Conservation (phyloP, 2,888 invertebrate species). For the Ophioninae sp. region DNA sequence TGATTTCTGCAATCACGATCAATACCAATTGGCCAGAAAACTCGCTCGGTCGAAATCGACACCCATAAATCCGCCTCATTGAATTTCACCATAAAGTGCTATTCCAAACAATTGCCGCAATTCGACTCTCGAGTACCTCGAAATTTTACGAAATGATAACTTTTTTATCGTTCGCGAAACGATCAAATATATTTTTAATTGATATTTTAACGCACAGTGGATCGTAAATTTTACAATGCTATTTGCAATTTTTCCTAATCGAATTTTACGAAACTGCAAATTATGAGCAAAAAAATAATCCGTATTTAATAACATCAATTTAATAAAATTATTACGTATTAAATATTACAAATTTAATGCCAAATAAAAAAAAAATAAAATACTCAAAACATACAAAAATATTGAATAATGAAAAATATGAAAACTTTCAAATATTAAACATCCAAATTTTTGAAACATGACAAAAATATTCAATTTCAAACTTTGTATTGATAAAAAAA, state of each 20-base stretch:
- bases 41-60: neutral
- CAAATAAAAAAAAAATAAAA: too few species aligned
- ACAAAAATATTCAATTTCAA: too few species aligned
- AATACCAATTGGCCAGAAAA: constrained; percentile 5
- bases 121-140: neutral
- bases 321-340: too few species aligned
- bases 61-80: neutral
- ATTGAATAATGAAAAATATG: too few species aligned
- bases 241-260: neutral
- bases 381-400: too few species aligned
- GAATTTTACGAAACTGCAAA: neutral
- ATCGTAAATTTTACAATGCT: too few species aligned
- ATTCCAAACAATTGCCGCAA: neutral
- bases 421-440: too few species aligned
- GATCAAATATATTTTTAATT: neutral
- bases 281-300: neutral
- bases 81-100: neutral
- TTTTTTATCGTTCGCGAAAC: neutral
- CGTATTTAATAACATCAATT: neutral
- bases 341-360: too few species aligned
- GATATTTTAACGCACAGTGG: neutral
- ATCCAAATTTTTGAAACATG: too few species aligned
- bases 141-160: neutral
- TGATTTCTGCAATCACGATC: constrained; percentile 24
- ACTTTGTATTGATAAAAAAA: too few species aligned